phyloP scores from a whole-genome alignment of 2,888 invertebrate genomes.

The Frankliniella intonsa region DNA sequence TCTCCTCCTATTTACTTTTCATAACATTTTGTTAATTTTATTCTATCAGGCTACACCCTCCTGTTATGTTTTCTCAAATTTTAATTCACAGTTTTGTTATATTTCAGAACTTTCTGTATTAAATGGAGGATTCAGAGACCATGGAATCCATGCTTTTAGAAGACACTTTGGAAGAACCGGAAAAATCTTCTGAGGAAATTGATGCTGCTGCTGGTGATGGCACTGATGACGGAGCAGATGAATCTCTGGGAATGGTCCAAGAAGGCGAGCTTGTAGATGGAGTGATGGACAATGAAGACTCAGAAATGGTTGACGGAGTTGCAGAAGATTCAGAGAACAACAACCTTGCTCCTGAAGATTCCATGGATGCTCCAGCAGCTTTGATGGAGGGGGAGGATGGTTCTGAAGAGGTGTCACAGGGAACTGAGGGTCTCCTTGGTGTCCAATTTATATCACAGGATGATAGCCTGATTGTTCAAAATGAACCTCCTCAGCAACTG shows the following conservation, averaged over 20 bases:
- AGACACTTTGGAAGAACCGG: background rate
- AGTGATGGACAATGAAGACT: background rate
- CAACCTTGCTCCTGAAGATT: constrained; percentile 2
- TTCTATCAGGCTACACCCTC: background rate
- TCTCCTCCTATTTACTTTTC: background rate
- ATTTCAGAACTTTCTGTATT: background rate
- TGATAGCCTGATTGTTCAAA: background rate
- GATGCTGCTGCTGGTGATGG: background rate
- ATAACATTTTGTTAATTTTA: background rate
- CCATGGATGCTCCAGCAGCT: background rate
- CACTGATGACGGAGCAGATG: background rate
- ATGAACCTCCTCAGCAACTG: background rate
- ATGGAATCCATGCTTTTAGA: background rate
- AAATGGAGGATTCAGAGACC: background rate
- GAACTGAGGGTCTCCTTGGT: background rate
- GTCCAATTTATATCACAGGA: background rate
- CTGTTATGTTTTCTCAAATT: background rate
- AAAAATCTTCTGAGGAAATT: background rate
- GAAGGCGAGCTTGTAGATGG: background rate
- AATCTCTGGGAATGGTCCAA: background rate
- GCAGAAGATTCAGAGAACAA: background rate
- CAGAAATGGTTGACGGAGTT: background rate
- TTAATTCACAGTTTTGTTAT: background rate
- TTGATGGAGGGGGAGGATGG: background rate
- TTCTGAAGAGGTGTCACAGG: background rate